These are phyloP conservation scores for Pangasius djambal DNA, from an alignment of 2,797 vertebrate genomes.

Conservation along the genomic window DNA sequence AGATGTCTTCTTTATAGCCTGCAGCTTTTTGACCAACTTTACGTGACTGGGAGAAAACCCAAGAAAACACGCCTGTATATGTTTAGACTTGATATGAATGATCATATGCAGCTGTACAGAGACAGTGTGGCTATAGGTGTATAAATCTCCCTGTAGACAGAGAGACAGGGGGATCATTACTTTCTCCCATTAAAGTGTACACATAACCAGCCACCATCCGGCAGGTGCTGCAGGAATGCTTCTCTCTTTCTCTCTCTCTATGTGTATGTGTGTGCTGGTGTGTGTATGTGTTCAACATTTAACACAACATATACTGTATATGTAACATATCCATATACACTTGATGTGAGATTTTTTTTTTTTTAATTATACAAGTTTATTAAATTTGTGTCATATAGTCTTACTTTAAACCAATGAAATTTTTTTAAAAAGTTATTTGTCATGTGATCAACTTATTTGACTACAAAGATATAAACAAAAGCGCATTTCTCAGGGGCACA, in stretches of 20 bases:
- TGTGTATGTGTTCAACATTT: not conserved
- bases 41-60: slow-evolving; percentile 10
- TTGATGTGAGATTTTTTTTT: not conserved
- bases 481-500: too few relatives aligned
- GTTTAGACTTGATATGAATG: slow-evolving; percentile 44
- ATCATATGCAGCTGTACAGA: slow-evolving; percentile 16
- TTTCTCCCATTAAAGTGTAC: slow-evolving; percentile 3
- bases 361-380: not conserved
- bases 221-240: not conserved
- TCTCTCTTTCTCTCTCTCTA: not conserved
- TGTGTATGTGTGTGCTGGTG: too few relatives aligned
- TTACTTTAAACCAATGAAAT: not conserved
- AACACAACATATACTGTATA: not conserved
- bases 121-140: not conserved
- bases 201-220: not conserved
- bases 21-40: slow-evolving; percentile 4
- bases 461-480: not conserved
- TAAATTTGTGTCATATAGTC: not conserved
- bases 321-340: not conserved
- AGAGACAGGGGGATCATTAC: slow-evolving; percentile 23
- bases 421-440: not conserved
- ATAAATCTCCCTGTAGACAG: slow-evolving; percentile 35
- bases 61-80: slow-evolving; percentile 23
- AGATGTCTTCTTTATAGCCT: not conserved
- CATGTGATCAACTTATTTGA: not conserved